These are phyloP conservation scores for Epistrophella euchroma DNA, from an alignment of 2,888 invertebrate genomes.

Conservation along the genomic window DNA sequence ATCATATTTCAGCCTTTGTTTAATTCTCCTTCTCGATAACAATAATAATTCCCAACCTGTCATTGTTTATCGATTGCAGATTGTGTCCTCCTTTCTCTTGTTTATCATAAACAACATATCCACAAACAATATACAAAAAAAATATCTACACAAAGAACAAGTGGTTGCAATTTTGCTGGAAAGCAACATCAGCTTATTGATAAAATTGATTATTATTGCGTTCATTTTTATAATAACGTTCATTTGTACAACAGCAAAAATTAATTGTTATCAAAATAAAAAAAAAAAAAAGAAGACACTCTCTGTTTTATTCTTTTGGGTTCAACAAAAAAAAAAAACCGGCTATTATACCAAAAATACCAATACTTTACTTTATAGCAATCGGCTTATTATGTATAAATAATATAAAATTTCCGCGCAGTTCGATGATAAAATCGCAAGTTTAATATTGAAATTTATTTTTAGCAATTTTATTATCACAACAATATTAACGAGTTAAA, in stretches of 20 bases:
- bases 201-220: conserved; percentile 35
- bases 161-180: conserved; percentile 13
- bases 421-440: conserved; percentile 61
- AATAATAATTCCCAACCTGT: conserved; percentile 17
- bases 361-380: conserved; percentile 1
- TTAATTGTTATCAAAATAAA: conserved; percentile 28
- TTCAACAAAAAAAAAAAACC: background rate
- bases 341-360: background rate
- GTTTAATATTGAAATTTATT: conserved; percentile 49
- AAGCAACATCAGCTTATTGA: background rate
- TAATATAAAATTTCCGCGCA: conserved; percentile 46
- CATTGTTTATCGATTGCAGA: conserved; percentile 29
- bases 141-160: conserved; percentile 18
- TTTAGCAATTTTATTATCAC: conserved; percentile 65
- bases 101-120: conserved; percentile 16
- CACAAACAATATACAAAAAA: background rate
- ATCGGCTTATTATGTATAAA: too few species aligned
- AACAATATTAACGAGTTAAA: conserved; percentile 50
- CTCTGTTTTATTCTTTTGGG: too few species aligned
- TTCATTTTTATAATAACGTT: background rate
- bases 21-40: background rate
- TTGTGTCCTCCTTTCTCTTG: conserved; percentile 16
- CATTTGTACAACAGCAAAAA: background rate
- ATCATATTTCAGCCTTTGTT: conserved; percentile 1
- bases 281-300: background rate